Evolutionary conservation across 1,140 invertebrate genomes (phyloP).

Genomic region (Onthophagus taurus): DNA sequence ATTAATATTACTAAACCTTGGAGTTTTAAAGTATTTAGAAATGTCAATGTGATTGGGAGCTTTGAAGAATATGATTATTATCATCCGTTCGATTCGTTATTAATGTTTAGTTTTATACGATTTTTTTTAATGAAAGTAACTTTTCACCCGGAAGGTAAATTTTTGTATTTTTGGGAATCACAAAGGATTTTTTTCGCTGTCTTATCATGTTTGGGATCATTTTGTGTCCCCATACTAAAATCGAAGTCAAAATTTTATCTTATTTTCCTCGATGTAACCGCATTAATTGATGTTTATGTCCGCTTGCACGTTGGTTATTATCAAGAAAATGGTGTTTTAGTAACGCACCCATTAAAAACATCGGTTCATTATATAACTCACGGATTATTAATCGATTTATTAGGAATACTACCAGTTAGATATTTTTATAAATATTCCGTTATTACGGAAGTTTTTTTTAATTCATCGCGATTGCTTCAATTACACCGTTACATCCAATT

Average conservation of each 20-base stretch:
- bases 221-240: not conserved
- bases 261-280: slow-evolving; percentile 13
- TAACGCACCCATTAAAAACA: slow-evolving; percentile 38
- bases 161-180: slow-evolving; percentile 13
- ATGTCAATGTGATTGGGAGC: too few species aligned
- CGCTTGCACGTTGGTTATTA: slow-evolving; percentile 37
- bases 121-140: slow-evolving; percentile 7
- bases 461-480: slow-evolving; percentile 6
- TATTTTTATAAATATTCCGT: slow-evolving; percentile 2
- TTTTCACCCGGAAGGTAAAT: slow-evolving; percentile 11
- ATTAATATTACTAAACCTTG: too few species aligned
- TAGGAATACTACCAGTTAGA: slow-evolving; percentile 15
- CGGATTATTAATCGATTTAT: slow-evolving; percentile 35
- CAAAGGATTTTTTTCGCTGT: slow-evolving; percentile 3
- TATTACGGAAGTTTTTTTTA: slow-evolving; percentile 1
- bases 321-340: slow-evolving; percentile 35
- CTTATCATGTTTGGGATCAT: slow-evolving; percentile 7
- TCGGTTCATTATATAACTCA: slow-evolving; percentile 36
- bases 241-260: slow-evolving; percentile 6
- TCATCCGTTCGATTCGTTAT: slow-evolving; percentile 6
- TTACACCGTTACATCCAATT: slow-evolving; percentile 7
- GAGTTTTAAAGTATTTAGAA: too few species aligned
- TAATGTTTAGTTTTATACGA: slow-evolving; percentile 4
- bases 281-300: slow-evolving; percentile 17
- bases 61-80: slow-evolving; percentile 14